Conservation (phyloP, 1,140 invertebrate genomes). For the Drosophila albomicans region DNA sequence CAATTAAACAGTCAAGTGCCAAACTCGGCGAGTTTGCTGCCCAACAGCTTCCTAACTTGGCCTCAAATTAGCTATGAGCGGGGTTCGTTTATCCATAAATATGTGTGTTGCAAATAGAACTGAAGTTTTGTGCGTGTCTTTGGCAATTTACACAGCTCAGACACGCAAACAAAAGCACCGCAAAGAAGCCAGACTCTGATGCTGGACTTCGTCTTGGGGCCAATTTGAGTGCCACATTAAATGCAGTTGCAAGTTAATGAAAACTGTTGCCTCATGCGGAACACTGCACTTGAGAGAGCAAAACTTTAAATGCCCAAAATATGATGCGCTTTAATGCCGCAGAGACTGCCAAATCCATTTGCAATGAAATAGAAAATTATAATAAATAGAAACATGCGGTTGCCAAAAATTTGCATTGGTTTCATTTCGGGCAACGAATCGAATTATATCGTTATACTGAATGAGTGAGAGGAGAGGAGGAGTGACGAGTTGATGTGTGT, state of each 20-base stretch:
- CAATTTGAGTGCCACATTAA: constrained; percentile 8
- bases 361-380: constrained; percentile 6
- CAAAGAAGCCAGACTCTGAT: background rate
- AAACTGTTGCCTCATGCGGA: constrained; percentile 42
- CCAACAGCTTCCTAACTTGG: constrained; percentile 7
- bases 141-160: constrained; percentile 68
- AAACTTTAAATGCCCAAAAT: background rate
- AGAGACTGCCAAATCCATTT: background rate
- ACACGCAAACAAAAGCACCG: constrained; percentile 47
- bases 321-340: background rate
- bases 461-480: background rate
- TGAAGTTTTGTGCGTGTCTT: constrained; percentile 13
- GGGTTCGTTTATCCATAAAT: constrained; percentile 11
- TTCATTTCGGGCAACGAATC: background rate
- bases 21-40: constrained; percentile 21
- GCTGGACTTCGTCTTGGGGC: background rate
- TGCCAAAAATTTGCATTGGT: background rate
- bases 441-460: background rate
- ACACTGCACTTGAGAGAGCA: background rate
- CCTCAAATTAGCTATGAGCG: constrained; percentile 3
- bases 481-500: background rate
- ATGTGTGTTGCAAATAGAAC: background rate
- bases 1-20: constrained; percentile 65
- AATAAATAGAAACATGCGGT: background rate
- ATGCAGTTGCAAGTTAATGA: constrained; percentile 45